Conservation (phyloP, 2,888 invertebrate genomes). For the Amphipoea oculea region DNA sequence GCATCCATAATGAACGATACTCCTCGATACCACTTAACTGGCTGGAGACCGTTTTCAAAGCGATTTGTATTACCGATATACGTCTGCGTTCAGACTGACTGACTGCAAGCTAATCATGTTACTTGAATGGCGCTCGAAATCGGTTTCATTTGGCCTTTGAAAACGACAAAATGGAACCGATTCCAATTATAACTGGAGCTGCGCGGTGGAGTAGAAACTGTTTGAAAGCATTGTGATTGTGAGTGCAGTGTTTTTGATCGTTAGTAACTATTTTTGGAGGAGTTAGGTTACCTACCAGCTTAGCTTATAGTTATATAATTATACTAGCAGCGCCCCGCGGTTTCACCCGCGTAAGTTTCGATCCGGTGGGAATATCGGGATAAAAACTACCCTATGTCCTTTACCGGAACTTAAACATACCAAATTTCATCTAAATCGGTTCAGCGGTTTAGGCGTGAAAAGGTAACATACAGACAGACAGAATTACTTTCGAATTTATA, state of each 20-base stretch:
- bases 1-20: neutral
- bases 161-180: slow-evolving; percentile 46
- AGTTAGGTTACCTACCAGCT: neutral
- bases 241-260: slow-evolving; percentile 7
- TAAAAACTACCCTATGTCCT: too few relatives aligned
- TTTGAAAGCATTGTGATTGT: slow-evolving; percentile 16
- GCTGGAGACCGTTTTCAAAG: slow-evolving; percentile 8
- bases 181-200: slow-evolving; percentile 52
- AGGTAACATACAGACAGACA: too few relatives aligned
- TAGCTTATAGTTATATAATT: too few relatives aligned
- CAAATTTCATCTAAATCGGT: too few relatives aligned
- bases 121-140: slow-evolving; percentile 53
- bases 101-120: slow-evolving; percentile 46
- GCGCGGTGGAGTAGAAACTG: slow-evolving; percentile 9
- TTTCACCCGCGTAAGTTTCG: too few relatives aligned
- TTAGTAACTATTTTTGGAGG: neutral
- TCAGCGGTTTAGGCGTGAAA: too few relatives aligned
- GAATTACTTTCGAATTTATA: too few relatives aligned
- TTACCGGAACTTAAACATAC: too few relatives aligned
- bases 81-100: slow-evolving; percentile 24
- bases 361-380: too few relatives aligned
- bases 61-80: slow-evolving; percentile 25
- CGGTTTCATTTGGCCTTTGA: slow-evolving; percentile 49
- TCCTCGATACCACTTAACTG: neutral
- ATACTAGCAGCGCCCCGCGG: too few relatives aligned